Percentiles rank a stretch among this genome's conserved stretches.
Conservation (phyloP, 1,140 invertebrate species). For the Radopholus similis region DNA sequence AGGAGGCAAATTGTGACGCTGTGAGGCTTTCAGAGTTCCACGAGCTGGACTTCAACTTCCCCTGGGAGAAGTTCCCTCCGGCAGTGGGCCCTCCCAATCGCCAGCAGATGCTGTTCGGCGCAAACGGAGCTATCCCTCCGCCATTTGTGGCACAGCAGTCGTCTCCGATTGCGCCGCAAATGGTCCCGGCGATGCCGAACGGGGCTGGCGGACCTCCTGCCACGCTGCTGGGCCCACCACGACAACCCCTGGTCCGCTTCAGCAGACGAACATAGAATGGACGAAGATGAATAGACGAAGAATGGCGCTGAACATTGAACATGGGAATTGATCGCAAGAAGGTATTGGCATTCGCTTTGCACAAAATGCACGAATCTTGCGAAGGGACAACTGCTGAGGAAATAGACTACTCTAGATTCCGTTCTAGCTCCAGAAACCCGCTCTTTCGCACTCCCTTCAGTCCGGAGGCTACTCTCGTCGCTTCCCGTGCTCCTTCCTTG, state of each 20-base stretch:
- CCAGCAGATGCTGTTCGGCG: slow-evolving; percentile 11
- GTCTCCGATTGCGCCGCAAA: not conserved
- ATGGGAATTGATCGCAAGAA: too few relatives aligned
- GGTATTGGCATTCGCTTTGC: too few relatives aligned
- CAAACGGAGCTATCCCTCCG: not conserved
- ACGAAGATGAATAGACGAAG: too few relatives aligned
- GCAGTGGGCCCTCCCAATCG: not conserved
- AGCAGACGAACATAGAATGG: too few relatives aligned
- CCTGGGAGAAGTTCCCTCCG: slow-evolving; percentile 29
- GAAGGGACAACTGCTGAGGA: too few relatives aligned
- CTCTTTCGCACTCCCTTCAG: not conserved
- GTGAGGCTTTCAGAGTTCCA: slow-evolving; percentile 21
- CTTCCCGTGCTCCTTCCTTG: not conserved
- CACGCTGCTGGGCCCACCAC: too few relatives aligned
- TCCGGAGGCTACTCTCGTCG: not conserved
- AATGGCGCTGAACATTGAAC: too few relatives aligned
- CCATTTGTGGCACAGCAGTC: slow-evolving; percentile 10
- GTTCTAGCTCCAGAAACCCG: too few relatives aligned
- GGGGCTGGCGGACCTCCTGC: not conserved
- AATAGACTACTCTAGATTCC: too few relatives aligned
- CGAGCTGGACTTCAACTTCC: slow-evolving; percentile 28
- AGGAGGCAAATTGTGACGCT: too few relatives aligned
- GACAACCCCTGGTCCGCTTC: too few relatives aligned
- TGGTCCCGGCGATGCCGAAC: not conserved
- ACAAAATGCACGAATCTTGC: too few relatives aligned